Base-by-base conservation (phyloP, 1,140 invertebrate species). In the Procambarus clarkii region DNA sequence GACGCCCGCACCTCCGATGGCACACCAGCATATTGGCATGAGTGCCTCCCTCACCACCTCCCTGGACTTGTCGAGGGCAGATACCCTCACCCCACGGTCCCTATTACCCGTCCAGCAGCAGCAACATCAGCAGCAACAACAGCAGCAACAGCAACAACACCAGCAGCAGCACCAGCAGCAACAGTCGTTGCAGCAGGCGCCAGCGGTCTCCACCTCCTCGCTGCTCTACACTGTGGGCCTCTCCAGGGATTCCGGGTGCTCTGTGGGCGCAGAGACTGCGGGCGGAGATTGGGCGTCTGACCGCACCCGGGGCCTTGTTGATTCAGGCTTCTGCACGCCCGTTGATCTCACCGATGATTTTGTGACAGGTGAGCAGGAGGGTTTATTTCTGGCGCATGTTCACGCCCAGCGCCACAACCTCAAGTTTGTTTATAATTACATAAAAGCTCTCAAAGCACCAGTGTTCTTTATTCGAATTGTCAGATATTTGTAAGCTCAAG, bases 291-390 rank as follows among this genome's bases (percentile, higher is more conserved):
- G 90, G 90, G 84, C 90, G 90, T 80, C 79, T 24, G 90, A 91
- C 78, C 54, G 84, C 21, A 86, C 84, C 24, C 84, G 90, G 24
- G 90, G 90, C 64, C 90, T 91, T 46, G 90, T 91, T 18, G 90
- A 91, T 79, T 91, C 90, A 76, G 90, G 90, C 45, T 91, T 91
- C 90, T 91, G 90, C 78, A 91, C 90, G 69, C 90, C 90, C 46
- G 90, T 86, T 46, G 90, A 91, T 64, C 90, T 91, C 79, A 86
- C 90, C 7, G 90, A 91, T 64, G 90, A 91, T 82, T 91, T 91
- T 85, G 82, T 91, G 76, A 50, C 89, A 91, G 89, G 89, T 91
- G 74, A 91, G 89, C 9, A 9, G 2, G 11, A 15, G 48, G 1
- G 24, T 24, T 46, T 45, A 90, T 86, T 9, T 91, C 89, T 86